A percentile compares a stretch with the other conserved stretches of the same genome.
These are phyloP conservation scores for Pangasius macronema DNA, from an alignment of 2,797 vertebrate species.

Conservation along the genomic window DNA sequence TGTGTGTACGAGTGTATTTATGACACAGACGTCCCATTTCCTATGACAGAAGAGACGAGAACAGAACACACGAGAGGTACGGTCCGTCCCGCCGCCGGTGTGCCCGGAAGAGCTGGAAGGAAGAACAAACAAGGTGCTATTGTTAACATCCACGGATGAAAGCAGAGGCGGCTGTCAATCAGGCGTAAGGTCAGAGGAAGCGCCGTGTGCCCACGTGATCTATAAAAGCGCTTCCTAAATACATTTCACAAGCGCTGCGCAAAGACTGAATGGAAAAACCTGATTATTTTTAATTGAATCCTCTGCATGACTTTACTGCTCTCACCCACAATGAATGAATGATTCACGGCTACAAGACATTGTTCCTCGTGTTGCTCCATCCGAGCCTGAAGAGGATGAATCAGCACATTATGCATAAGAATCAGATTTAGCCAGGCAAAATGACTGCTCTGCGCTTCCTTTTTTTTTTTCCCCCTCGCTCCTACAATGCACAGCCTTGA, in stretches of 20 bases:
- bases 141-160: constrained; percentile 47
- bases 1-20: background rate
- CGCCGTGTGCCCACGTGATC: background rate
- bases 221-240: background rate
- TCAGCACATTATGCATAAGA: constrained; percentile 29
- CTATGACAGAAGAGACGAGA: too few relatives aligned
- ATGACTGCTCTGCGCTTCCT: background rate
- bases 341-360: background rate
- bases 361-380: background rate
- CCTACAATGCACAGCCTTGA: constrained; percentile 36
- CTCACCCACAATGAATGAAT: background rate
- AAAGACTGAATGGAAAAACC: too few relatives aligned
- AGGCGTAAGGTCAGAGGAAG: background rate
- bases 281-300: background rate
- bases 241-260: background rate
- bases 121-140: constrained; percentile 47
- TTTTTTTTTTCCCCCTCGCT: background rate
- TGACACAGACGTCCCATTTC: too few relatives aligned
- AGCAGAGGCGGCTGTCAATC: constrained; percentile 18
- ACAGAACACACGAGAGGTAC: too few relatives aligned
- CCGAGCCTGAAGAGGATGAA: constrained; percentile 33
- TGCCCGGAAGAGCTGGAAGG: constrained; percentile 93
- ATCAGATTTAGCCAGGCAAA: constrained; percentile 8
- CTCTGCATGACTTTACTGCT: background rate
- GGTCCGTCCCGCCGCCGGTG: too few relatives aligned